phyloP scores from a whole-genome alignment of 2,888 invertebrate genomes.

The Ectemnius cavifrons region DNA sequence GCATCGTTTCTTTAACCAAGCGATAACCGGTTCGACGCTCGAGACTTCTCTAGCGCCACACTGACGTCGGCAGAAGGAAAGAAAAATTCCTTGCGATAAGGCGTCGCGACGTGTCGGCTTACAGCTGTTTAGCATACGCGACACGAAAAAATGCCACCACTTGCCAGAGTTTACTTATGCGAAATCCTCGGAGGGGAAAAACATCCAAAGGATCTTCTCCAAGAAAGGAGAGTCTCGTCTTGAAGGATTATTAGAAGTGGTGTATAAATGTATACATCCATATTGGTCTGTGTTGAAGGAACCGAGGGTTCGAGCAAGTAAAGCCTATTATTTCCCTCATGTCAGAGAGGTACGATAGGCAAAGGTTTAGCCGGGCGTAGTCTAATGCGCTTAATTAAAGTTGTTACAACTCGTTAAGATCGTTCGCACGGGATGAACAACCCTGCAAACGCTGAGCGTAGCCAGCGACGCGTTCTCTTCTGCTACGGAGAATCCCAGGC shows the following conservation, averaged over 20 bases:
- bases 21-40: slow-evolving; percentile 4
- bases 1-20: background rate
- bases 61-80: background rate
- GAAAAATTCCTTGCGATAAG: background rate
- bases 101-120: background rate
- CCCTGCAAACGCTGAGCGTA: slow-evolving; percentile 55
- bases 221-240: background rate
- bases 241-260: background rate
- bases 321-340: slow-evolving; percentile 54
- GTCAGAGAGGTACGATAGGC: slow-evolving; percentile 49
- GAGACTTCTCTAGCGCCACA: background rate
- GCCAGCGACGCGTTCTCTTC: no score
- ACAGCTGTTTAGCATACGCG: slow-evolving; percentile 4
- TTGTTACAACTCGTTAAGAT: slow-evolving; percentile 77
- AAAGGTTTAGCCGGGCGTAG: slow-evolving; percentile 64
- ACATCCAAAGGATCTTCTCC: no score
- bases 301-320: slow-evolving; percentile 27
- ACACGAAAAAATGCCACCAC: background rate
- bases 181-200: background rate
- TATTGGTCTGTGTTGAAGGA: background rate
- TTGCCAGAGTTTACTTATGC: background rate
- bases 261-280: background rate
- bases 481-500: no score
- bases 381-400: slow-evolving; percentile 76
- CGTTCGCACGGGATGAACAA: slow-evolving; percentile 74